phyloP scores from a whole-genome alignment of 2,888 invertebrate species.

The Julus scandinavius region DNA sequence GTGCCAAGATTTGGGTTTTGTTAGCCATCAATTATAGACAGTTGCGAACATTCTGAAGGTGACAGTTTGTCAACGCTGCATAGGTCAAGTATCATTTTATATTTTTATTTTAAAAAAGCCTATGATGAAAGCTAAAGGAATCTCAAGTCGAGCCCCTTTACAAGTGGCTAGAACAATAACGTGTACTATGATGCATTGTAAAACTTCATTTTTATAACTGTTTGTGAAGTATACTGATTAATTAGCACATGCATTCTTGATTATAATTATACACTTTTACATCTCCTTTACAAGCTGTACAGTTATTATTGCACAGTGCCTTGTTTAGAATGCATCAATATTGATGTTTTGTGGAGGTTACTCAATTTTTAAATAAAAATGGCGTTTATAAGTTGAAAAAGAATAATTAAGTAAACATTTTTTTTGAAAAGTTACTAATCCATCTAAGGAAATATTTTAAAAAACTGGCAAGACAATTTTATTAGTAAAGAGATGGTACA shows the following conservation, averaged over 20 bases:
- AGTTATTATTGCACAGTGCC: background rate
- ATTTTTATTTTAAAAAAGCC: background rate
- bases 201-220: constrained; percentile 13
- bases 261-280: background rate
- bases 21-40: background rate
- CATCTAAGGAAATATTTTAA: background rate
- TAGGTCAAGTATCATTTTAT: background rate
- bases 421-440: too few species aligned
- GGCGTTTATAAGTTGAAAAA: background rate
- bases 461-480: background rate
- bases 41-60: background rate
- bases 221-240: background rate
- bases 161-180: background rate
- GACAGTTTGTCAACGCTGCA: background rate
- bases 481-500: constrained; percentile 6
- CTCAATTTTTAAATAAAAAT: constrained; percentile 37
- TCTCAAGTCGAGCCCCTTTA: background rate
- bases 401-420: too few species aligned
- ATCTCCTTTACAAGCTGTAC: background rate
- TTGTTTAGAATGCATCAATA: background rate
- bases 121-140: constrained; percentile 11
- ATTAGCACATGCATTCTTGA: background rate
- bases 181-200: background rate
- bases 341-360: background rate
- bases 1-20: background rate